These are phyloP conservation scores for Drosophila cardini DNA, from an alignment of 1,140 invertebrate genomes.

Conservation along the genomic window DNA sequence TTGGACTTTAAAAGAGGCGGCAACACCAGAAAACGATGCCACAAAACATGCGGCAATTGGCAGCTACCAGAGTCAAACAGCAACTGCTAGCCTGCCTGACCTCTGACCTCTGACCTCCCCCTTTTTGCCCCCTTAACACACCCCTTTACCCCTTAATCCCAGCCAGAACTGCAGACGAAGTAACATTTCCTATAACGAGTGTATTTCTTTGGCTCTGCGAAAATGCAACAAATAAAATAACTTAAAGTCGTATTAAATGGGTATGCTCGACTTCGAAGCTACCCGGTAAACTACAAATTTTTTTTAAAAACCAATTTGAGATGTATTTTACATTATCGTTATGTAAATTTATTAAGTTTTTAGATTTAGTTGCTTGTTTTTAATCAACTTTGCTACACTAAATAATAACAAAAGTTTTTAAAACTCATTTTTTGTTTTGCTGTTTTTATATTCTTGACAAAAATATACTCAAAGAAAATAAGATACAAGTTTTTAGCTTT, in stretches of 20 bases:
- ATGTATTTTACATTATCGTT: too few species aligned
- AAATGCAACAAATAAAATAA: constrained; percentile 75
- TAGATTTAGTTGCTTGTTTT: too few species aligned
- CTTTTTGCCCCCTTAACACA: constrained; percentile 13
- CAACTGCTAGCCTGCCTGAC: constrained; percentile 10
- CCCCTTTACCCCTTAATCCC: background rate
- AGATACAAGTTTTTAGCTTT: too few species aligned
- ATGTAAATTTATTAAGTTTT: too few species aligned
- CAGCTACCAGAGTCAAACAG: constrained; percentile 28
- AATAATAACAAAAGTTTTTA: too few species aligned
- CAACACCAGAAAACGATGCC: constrained; percentile 14
- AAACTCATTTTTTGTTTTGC: too few species aligned
- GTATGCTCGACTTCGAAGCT: background rate
- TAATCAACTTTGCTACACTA: too few species aligned
- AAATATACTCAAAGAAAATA: too few species aligned
- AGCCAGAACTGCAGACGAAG: constrained; percentile 30
- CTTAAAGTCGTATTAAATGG: background rate
- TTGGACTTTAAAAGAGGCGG: constrained; percentile 39
- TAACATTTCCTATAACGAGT: constrained; percentile 62
- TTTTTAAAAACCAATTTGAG: too few species aligned
- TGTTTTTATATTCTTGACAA: too few species aligned
- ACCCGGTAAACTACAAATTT: constrained; percentile 17
- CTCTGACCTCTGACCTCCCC: background rate
- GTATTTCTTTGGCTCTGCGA: constrained; percentile 60
- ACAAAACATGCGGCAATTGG: constrained; percentile 51